Conservation (phyloP, 2,888 invertebrate genomes). For the Thecophora atra region DNA sequence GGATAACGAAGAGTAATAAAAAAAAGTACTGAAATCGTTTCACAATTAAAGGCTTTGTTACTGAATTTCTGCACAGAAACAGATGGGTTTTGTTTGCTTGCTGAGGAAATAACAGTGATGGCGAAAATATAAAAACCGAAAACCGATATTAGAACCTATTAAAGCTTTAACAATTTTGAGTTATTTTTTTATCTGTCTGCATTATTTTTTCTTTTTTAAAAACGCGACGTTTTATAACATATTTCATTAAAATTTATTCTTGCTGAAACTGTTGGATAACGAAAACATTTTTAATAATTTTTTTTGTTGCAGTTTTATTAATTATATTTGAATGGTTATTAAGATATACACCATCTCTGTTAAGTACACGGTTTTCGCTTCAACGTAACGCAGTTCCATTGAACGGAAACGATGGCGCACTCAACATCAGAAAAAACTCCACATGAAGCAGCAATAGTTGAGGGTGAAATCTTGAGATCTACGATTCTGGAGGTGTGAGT, state of each 20-base stretch:
- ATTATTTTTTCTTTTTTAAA: not conserved
- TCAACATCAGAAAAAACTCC: not conserved
- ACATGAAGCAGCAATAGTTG: constrained; percentile 17
- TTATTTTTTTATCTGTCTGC: not conserved
- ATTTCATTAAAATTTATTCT: too few relatives aligned
- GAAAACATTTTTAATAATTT: too few relatives aligned
- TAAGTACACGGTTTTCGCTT: too few relatives aligned
- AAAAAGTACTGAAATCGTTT: constrained; percentile 22
- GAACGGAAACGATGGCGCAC: constrained; percentile 4
- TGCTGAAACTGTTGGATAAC: too few relatives aligned
- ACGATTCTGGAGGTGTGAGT: not conserved
- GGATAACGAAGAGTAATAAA: not conserved
- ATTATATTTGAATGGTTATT: too few relatives aligned
- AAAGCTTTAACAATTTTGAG: not conserved
- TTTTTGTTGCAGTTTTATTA: too few relatives aligned
- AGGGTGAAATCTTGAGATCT: constrained; percentile 16
- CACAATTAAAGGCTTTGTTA: constrained; percentile 28
- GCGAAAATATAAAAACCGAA: not conserved
- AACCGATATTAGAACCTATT: not conserved
- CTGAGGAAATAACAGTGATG: constrained; percentile 1
- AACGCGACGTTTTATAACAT: too few relatives aligned
- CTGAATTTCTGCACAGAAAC: constrained; percentile 5
- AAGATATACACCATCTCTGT: too few relatives aligned
- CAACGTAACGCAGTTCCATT: not conserved
- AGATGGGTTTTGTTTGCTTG: too few relatives aligned